These are phyloP conservation scores for Cartodere bifasciata DNA, from an alignment of 2,888 invertebrate genomes.

Conservation along the genomic window DNA sequence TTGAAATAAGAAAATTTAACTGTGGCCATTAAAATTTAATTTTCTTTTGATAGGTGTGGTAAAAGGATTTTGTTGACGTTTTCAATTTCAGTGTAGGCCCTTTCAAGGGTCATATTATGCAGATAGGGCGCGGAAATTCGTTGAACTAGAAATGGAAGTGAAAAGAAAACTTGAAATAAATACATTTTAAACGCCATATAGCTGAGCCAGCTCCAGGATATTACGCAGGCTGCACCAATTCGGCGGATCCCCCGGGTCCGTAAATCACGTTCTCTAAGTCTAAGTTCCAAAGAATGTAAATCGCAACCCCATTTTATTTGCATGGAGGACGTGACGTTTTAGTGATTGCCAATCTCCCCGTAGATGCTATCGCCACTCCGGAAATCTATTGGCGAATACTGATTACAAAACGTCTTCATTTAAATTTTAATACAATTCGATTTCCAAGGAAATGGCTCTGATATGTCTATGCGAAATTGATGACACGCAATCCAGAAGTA, in stretches of 20 bases:
- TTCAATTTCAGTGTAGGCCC: too few species aligned
- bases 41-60: too few species aligned
- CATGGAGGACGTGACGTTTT: conserved; percentile 36
- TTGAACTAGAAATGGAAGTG: conserved; percentile 15
- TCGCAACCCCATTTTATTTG: conserved; percentile 34
- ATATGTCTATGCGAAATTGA: conserved; percentile 21
- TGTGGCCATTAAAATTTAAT: too few species aligned
- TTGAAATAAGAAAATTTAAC: too few species aligned
- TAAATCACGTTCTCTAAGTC: conserved; percentile 27
- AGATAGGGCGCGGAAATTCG: conserved; percentile 9
- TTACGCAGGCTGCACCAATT: conserved; percentile 1
- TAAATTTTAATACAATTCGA: conserved; percentile 34
- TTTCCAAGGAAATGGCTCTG: conserved; percentile 23
- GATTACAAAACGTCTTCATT: conserved; percentile 36
- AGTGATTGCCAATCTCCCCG: conserved; percentile 33
- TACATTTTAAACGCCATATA: conserved; percentile 32
- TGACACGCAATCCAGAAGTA: conserved; percentile 11
- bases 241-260: conserved; percentile 14
- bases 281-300: conserved; percentile 25
- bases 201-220: conserved; percentile 20
- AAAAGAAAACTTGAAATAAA: conserved; percentile 31
- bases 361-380: conserved; percentile 29
- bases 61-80: too few species aligned
- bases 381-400: conserved; percentile 36
- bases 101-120: conserved; percentile 10